These are phyloP conservation scores for Scaptodrosophila lebanonensis DNA, from an alignment of 1,140 invertebrate genomes.

Conservation along the genomic window DNA sequence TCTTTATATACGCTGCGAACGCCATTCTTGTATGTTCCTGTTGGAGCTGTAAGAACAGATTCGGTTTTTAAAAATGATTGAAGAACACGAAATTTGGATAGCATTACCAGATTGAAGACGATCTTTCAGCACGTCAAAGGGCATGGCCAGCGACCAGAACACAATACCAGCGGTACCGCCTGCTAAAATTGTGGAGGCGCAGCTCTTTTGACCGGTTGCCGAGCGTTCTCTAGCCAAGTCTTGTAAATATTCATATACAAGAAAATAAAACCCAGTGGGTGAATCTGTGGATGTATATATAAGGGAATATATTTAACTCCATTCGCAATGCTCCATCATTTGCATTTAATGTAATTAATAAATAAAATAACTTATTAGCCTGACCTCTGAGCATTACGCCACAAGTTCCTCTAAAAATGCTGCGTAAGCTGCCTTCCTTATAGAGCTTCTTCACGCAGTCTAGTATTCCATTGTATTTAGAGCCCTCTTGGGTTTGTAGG, in stretches of 20 bases:
- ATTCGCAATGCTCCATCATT: too few species aligned
- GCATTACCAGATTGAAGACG: slow-evolving; percentile 92
- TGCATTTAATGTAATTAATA: too few species aligned
- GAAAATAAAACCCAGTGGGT: slow-evolving; percentile 96
- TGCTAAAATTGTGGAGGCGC: slow-evolving; percentile 90
- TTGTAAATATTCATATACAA: slow-evolving; percentile 96
- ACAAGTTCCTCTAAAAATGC: slow-evolving; percentile 95
- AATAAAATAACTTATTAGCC: neutral
- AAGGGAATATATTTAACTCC: too few species aligned
- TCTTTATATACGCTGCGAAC: slow-evolving; percentile 89
- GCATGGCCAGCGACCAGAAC: slow-evolving; percentile 98
- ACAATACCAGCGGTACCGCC: slow-evolving; percentile 97
- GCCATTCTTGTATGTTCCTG: slow-evolving; percentile 92
- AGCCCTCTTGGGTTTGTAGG: slow-evolving; percentile 91
- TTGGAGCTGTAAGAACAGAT: slow-evolving; percentile 83
- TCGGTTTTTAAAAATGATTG: neutral
- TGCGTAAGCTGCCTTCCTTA: slow-evolving; percentile 93
- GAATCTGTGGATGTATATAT: slow-evolving; percentile 84
- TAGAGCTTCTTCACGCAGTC: slow-evolving; percentile 95
- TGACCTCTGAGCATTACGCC: slow-evolving; percentile 94
- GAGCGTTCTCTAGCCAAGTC: slow-evolving; percentile 77
- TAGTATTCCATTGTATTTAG: slow-evolving; percentile 92
- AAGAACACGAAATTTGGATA: neutral
- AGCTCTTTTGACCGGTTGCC: slow-evolving; percentile 68
- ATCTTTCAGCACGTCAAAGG: slow-evolving; percentile 98